Evolutionary conservation across 2,797 vertebrate genomes (phyloP), one percentile per base, ranked within the genome.

Genomic region (Chelonia mydas): DNA sequence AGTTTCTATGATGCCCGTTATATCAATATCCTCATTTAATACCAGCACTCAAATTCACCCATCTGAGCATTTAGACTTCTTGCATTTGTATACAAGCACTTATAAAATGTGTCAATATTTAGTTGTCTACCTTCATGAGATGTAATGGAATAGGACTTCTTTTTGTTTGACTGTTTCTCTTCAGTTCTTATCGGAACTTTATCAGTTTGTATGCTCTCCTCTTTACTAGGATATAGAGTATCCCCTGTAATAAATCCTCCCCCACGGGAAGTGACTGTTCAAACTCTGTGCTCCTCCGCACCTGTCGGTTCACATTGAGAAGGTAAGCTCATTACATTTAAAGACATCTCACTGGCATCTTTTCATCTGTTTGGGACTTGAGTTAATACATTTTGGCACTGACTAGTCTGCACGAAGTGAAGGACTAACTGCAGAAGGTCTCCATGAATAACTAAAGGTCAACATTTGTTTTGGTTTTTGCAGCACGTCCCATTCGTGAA

Each of bases 401-500:
- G 47, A 82, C 50, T 37, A 45, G 21, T 15, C 33, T 88, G 10
- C 88, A 11, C 19, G 82, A 15, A 27, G 54, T 72, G 92, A 91
- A 94, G 68, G 54, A 94, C 16, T 89, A 94, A 51, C 89, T 94
- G 81, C 90, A 77, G 33, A 50, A 74, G 77, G 17, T 91, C 74
- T 94, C 81, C 82, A 57, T 19, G 87, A 84, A 85, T 53, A 87
- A 92, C 72, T 94, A 90, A 95, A 97, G 77, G 87, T 94, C 85
- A 94, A 94, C 10, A 80, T 78, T 15, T 74, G 31, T 84, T 92
- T 90, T 94, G 57, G 68, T 74, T 74, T 41, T 92, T 96, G 80
- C 54, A 82, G 53, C 31, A 88, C 77, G 88, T 84, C 81, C 84
- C 87, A 61, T 25, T 93, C 84, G 85, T 77, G 90, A 27, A 51